phyloP scores from a whole-genome alignment of 2,113 vertebrate species.

The Guaruba guarouba region DNA sequence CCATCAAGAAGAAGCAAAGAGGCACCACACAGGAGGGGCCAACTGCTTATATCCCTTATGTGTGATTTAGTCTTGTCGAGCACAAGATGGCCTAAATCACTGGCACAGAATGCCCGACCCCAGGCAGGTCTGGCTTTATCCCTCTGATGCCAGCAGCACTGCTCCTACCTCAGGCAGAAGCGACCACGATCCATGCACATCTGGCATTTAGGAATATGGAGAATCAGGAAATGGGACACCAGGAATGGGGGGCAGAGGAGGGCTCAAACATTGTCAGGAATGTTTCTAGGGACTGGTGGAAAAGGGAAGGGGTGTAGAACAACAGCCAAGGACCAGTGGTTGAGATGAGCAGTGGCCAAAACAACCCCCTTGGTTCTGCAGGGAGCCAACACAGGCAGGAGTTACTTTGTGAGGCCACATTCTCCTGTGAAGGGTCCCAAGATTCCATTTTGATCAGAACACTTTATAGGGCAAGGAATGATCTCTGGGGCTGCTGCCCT shows the following conservation, averaged over 20 bases:
- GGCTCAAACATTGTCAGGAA: neutral
- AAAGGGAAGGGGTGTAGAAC: neutral
- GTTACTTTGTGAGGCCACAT: rapidly evolving
- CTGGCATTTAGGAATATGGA: rapidly evolving
- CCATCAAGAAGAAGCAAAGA: neutral
- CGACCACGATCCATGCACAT: rapidly evolving
- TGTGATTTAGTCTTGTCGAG: neutral
- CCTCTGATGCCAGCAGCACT: rapidly evolving
- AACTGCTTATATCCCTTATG: rapidly evolving
- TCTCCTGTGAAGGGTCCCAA: neutral
- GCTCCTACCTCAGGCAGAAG: neutral
- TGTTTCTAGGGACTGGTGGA: neutral
- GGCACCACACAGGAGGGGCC: neutral
- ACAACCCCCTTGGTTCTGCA: neutral
- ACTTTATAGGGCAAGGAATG: neutral
- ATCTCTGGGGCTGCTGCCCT: neutral
- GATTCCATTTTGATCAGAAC: neutral
- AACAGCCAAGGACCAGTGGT: neutral
- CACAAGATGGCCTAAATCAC: rapidly evolving
- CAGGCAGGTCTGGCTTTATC: neutral
- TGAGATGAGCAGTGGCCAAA: neutral
- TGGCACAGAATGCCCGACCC: rapidly evolving
- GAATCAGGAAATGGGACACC: neutral
- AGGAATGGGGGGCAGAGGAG: neutral
- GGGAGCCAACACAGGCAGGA: neutral